phyloP scores from a whole-genome alignment of 2,888 invertebrate species.

The Aricia artaxerxes region DNA sequence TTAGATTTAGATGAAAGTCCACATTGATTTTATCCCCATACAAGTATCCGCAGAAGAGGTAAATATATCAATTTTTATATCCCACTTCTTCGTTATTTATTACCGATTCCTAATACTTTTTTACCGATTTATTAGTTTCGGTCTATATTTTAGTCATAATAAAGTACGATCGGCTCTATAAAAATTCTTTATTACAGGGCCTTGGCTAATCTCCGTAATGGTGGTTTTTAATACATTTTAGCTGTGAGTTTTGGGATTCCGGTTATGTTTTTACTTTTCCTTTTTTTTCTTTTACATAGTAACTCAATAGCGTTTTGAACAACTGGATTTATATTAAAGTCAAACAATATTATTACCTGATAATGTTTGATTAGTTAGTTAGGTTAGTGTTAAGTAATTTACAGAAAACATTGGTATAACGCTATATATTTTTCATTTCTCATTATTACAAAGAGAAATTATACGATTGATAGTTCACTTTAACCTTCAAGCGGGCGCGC shows the following conservation, averaged over 20 bases:
- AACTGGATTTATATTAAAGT: too few species aligned
- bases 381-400: too few species aligned
- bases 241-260: background rate
- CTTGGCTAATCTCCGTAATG: slow-evolving; percentile 8
- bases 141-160: background rate
- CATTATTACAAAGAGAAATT: too few species aligned
- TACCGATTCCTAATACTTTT: background rate
- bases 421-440: too few species aligned
- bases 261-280: background rate
- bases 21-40: slow-evolving; percentile 1
- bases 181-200: background rate
- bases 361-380: too few species aligned
- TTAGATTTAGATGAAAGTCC: background rate
- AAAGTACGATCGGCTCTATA: background rate
- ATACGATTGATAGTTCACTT: too few species aligned
- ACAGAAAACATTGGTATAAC: too few species aligned
- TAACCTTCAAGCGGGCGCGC: too few species aligned
- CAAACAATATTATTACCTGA: too few species aligned
- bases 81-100: slow-evolving; percentile 2
- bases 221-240: background rate
- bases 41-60: background rate
- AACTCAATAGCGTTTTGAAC: too few species aligned
- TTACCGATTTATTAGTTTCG: background rate
- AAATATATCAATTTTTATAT: slow-evolving; percentile 22
- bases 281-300: background rate